Evolutionary conservation across 2,888 invertebrate genomes (phyloP).

Genomic region (Caenorhabditis macrosperma): DNA sequence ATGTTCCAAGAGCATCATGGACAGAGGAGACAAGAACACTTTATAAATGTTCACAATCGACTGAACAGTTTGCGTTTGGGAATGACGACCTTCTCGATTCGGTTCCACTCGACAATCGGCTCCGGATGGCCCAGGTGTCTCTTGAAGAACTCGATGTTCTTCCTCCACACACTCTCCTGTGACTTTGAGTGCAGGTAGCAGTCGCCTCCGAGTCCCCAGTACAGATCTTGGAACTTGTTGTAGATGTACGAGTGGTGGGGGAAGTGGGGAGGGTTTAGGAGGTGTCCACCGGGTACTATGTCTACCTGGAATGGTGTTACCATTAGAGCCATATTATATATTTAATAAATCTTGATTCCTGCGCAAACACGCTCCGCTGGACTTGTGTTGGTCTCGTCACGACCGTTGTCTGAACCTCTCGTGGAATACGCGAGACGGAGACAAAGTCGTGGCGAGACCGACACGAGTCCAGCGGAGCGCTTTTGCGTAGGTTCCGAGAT

Average conservation of each 20-base stretch:
- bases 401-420: too few relatives aligned
- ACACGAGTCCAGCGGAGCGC: too few relatives aligned
- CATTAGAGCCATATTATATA: too few relatives aligned
- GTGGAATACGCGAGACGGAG: too few relatives aligned
- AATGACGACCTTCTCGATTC: not conserved
- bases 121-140: conserved; percentile 48
- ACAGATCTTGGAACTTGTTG: conserved; percentile 43
- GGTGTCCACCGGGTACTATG: conserved; percentile 54
- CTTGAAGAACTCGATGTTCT: conserved; percentile 54
- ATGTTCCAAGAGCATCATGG: too few relatives aligned
- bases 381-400: too few relatives aligned
- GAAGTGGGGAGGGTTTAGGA: conserved; percentile 60
- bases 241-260: conserved; percentile 56
- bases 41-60: not conserved
- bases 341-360: too few relatives aligned
- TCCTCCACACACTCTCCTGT: conserved; percentile 49
- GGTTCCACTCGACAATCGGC: conserved; percentile 48
- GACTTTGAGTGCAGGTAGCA: conserved; percentile 49
- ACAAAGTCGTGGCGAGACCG: too few relatives aligned
- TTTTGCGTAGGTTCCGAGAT: too few relatives aligned
- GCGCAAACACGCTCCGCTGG: too few relatives aligned
- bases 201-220: conserved; percentile 65
- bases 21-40: too few relatives aligned
- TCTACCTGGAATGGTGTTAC: not conserved
- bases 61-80: not conserved